Evolutionary conservation across 2,888 invertebrate genomes (phyloP).

Genomic region (Coleophora deauratella): DNA sequence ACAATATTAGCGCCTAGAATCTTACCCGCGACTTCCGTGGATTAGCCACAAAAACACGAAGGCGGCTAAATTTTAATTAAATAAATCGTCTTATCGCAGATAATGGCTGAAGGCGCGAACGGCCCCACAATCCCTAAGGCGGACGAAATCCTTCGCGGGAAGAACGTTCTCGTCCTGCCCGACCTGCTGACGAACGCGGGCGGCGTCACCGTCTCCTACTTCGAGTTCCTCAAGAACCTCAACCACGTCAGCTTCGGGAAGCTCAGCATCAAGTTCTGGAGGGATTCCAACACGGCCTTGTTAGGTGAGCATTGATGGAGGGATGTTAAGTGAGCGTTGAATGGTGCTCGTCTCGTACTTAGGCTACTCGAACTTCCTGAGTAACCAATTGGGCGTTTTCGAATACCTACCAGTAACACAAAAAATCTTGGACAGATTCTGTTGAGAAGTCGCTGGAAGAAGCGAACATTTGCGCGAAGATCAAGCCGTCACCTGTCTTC

Average conservation of each 20-base stretch:
- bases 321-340: too few species aligned
- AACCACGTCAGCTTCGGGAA: slow-evolving; percentile 93
- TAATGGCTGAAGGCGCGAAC: slow-evolving; percentile 92
- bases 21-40: too few species aligned
- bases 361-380: too few species aligned
- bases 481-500: slow-evolving; percentile 78
- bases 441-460: slow-evolving; percentile 73
- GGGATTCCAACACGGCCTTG: slow-evolving; percentile 86
- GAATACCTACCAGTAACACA: too few species aligned
- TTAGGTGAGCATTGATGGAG: slow-evolving; percentile 70
- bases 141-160: slow-evolving; percentile 81
- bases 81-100: too few species aligned
- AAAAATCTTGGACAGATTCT: too few species aligned
- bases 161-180: slow-evolving; percentile 85
- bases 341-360: too few species aligned
- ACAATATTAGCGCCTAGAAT: too few species aligned
- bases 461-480: slow-evolving; percentile 61
- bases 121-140: slow-evolving; percentile 93
- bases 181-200: slow-evolving; percentile 85
- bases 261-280: slow-evolving; percentile 89
- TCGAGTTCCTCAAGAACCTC: slow-evolving; percentile 92
- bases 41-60: too few species aligned
- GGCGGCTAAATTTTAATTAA: too few species aligned
- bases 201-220: slow-evolving; percentile 94
- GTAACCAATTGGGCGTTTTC: too few species aligned